Percentiles rank a stretch among this genome's conserved stretches.
Conservation (phyloP, 2,888 invertebrate genomes). For the Drosophila vallismaia region DNA sequence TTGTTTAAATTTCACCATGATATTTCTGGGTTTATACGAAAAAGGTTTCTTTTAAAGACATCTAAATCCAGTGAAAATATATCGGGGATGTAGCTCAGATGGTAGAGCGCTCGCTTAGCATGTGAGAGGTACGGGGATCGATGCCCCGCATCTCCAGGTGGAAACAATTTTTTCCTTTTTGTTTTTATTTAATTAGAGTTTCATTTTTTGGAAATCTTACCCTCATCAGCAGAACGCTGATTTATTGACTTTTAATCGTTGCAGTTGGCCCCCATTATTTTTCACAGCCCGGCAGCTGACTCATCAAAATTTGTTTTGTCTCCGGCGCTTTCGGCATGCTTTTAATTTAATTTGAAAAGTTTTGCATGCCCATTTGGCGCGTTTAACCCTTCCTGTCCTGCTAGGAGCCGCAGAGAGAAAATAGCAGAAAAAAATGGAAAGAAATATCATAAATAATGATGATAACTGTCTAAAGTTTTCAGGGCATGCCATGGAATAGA, state of each 20-base stretch:
- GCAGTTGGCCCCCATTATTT: slow-evolving; percentile 37
- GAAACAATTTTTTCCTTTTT: not conserved
- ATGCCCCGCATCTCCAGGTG: slow-evolving; percentile 83
- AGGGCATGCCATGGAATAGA: slow-evolving; percentile 38
- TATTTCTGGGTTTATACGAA: not conserved
- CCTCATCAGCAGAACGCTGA: slow-evolving; percentile 72
- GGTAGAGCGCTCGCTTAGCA: slow-evolving; percentile 84
- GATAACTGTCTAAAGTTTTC: slow-evolving; percentile 68
- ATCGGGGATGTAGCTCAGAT: slow-evolving; percentile 65
- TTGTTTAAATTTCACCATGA: not conserved
- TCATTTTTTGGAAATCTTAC: slow-evolving; percentile 23
- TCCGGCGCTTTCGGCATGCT: slow-evolving; percentile 65
- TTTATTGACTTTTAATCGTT: slow-evolving; percentile 80
- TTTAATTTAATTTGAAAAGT: slow-evolving; percentile 81
- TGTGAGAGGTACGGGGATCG: slow-evolving; percentile 84
- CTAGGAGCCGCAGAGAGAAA: slow-evolving; percentile 20
- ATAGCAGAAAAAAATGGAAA: slow-evolving; percentile 47
- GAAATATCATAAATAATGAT: slow-evolving; percentile 76
- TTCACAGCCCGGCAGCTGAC: slow-evolving; percentile 67
- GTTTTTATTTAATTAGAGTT: slow-evolving; percentile 59
- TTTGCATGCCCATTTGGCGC: slow-evolving; percentile 73
- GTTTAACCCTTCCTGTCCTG: slow-evolving; percentile 70
- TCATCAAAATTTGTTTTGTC: slow-evolving; percentile 77
- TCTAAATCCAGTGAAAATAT: not conserved
- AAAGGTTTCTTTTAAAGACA: slow-evolving; percentile 2